Conservation (phyloP, 2,888 invertebrate genomes). For the Drosophila gaucha region DNA sequence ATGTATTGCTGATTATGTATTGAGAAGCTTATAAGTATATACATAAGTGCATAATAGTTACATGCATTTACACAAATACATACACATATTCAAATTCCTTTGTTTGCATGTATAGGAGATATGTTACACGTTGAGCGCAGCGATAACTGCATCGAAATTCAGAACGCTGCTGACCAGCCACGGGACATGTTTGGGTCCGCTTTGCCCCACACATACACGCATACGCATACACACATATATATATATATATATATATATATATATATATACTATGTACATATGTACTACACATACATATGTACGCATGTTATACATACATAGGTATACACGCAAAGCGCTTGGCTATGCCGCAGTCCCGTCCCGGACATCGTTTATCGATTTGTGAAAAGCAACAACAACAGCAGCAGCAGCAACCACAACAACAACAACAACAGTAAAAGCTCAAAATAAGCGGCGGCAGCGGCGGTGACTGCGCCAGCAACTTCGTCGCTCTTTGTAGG, state of each 20-base stretch:
- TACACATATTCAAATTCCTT: neutral
- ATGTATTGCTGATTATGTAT: too few relatives aligned
- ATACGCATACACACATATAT: neutral
- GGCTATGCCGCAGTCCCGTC: slow-evolving; percentile 68
- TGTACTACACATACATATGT: slow-evolving; percentile 11
- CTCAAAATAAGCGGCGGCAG: slow-evolving; percentile 37
- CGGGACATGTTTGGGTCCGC: slow-evolving; percentile 44
- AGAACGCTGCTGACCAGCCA: slow-evolving; percentile 44
- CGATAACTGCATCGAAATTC: slow-evolving; percentile 42
- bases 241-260: neutral
- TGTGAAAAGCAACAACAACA: slow-evolving; percentile 50
- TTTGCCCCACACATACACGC: slow-evolving; percentile 12
- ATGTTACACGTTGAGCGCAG: slow-evolving; percentile 15
- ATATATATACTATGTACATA: slow-evolving; percentile 22
- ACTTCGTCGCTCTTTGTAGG: slow-evolving; percentile 62
- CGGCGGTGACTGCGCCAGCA: slow-evolving; percentile 41
- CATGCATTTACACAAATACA: neutral
- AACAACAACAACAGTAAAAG: slow-evolving; percentile 34
- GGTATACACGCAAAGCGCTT: slow-evolving; percentile 63
- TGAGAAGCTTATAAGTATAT: neutral
- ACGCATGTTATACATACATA: slow-evolving; percentile 29
- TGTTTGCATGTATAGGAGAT: slow-evolving; percentile 4
- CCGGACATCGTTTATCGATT: slow-evolving; percentile 80
- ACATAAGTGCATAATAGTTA: neutral
- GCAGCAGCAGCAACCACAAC: slow-evolving; percentile 20